Evolutionary conservation across 2,888 invertebrate genomes (phyloP).

Genomic region (Lasioglossum malachurum): DNA sequence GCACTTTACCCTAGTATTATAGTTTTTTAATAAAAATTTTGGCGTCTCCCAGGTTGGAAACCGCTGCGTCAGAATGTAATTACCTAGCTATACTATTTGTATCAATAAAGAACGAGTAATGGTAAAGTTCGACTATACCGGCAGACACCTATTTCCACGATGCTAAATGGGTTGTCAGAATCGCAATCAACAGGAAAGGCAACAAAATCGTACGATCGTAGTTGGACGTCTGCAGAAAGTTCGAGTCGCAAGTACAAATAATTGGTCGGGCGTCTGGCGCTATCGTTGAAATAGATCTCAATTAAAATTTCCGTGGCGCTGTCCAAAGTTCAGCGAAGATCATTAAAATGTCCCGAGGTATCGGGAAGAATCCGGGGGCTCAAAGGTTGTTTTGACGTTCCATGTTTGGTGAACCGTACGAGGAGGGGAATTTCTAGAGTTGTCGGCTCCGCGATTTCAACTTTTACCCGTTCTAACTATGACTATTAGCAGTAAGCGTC

Average conservation of each 20-base stretch:
- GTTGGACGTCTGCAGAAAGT: neutral
- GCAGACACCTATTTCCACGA: too few species aligned
- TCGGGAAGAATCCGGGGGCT: neutral
- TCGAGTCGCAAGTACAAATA: neutral
- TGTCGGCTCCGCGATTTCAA: conserved; percentile 36
- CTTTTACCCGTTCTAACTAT: conserved; percentile 38
- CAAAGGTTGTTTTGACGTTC: conserved; percentile 52
- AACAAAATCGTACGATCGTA: neutral
- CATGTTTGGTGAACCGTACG: neutral
- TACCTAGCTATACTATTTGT: neutral
- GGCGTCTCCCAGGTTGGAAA: too few species aligned
- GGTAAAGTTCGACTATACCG: neutral
- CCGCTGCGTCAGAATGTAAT: neutral
- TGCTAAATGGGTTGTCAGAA: neutral
- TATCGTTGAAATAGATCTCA: conserved; percentile 35
- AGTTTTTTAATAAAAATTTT: too few species aligned
- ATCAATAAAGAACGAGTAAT: neutral
- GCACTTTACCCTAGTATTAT: too few species aligned
- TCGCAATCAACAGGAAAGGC: neutral
- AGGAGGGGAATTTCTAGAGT: conserved; percentile 29
- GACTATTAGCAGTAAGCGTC: conserved; percentile 43
- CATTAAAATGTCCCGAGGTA: conserved; percentile 1
- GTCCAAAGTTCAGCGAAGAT: neutral
- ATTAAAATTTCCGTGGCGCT: conserved; percentile 27
- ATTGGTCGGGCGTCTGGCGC: neutral